Evolutionary conservation across 2,797 vertebrate genomes (phyloP).

Genomic region (Hemibagrus guttatus): DNA sequence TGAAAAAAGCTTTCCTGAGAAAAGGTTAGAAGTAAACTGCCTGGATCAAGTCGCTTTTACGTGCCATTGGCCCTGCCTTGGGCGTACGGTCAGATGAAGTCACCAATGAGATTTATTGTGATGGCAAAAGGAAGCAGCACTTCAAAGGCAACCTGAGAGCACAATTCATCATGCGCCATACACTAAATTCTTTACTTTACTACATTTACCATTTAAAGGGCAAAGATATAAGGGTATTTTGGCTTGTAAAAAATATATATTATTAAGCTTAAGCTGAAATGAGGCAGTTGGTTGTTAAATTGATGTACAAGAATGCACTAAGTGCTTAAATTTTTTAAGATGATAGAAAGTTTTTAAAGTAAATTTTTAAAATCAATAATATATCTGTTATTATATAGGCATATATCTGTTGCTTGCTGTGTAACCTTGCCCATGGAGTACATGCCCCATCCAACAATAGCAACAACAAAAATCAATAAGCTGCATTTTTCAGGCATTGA

Average conservation of each 20-base stretch:
- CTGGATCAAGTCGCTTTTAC: conserved; percentile 49
- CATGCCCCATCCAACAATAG: not conserved
- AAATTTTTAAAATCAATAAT: not conserved
- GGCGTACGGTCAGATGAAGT: conserved; percentile 41
- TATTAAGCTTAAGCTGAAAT: not conserved
- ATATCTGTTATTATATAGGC: too few relatives aligned
- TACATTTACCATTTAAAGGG: conserved; percentile 27
- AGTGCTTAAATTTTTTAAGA: not conserved
- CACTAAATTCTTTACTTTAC: conserved; percentile 40
- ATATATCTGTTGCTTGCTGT: not conserved
- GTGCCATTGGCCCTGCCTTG: conserved; percentile 38
- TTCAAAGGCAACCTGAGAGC: conserved; percentile 59
- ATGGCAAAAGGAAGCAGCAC: conserved; percentile 44
- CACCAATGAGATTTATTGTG: conserved; percentile 53
- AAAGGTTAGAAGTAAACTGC: not conserved
- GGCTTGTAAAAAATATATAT: not conserved
- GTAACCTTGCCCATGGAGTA: not conserved
- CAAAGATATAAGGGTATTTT: not conserved
- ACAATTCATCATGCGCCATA: conserved; percentile 40
- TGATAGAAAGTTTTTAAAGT: not conserved
- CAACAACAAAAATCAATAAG: not conserved
- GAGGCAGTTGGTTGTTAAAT: conserved; percentile 2
- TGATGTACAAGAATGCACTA: conserved; percentile 9
- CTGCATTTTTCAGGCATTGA: not conserved
- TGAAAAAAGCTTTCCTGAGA: not conserved